phyloP scores from a whole-genome alignment of 2,888 invertebrate species.

The Mythimna ferrago region DNA sequence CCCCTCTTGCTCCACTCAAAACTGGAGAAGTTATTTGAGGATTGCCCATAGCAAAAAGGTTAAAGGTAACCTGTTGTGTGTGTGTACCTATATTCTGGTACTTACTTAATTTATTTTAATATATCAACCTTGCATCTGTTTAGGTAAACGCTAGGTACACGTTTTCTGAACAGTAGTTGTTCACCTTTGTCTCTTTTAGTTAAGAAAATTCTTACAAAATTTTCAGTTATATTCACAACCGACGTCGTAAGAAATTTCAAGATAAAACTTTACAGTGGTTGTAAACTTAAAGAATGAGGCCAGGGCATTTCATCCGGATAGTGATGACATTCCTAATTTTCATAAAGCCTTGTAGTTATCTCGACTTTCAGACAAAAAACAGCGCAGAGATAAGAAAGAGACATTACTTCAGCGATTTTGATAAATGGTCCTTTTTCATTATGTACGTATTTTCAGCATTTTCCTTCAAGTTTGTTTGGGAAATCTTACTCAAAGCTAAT shows the following conservation, averaged over 20 bases:
- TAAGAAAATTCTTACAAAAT: background rate
- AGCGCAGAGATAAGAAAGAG: constrained; percentile 28
- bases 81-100: too few relatives aligned
- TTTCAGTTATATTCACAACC: background rate
- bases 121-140: too few relatives aligned
- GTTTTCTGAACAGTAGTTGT: background rate
- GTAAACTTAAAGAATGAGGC: constrained; percentile 33
- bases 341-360: constrained; percentile 46
- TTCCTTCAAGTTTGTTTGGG: constrained; percentile 35
- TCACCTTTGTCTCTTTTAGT: background rate
- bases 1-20: too few relatives aligned
- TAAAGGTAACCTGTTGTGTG: too few relatives aligned
- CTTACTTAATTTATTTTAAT: too few relatives aligned
- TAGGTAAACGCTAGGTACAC: background rate
- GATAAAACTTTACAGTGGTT: constrained; percentile 32
- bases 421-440: constrained; percentile 37
- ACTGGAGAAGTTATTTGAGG: too few relatives aligned
- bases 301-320: constrained; percentile 18
- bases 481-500: constrained; percentile 33
- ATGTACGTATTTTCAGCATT: constrained; percentile 28
- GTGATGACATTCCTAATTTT: constrained; percentile 41
- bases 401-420: constrained; percentile 39
- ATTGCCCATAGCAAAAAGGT: too few relatives aligned
- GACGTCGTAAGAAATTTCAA: constrained; percentile 9
- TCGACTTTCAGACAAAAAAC: constrained; percentile 28